Evolutionary conservation across 2,113 vertebrate species (phyloP).

Genomic region (Panurus biarmicus): DNA sequence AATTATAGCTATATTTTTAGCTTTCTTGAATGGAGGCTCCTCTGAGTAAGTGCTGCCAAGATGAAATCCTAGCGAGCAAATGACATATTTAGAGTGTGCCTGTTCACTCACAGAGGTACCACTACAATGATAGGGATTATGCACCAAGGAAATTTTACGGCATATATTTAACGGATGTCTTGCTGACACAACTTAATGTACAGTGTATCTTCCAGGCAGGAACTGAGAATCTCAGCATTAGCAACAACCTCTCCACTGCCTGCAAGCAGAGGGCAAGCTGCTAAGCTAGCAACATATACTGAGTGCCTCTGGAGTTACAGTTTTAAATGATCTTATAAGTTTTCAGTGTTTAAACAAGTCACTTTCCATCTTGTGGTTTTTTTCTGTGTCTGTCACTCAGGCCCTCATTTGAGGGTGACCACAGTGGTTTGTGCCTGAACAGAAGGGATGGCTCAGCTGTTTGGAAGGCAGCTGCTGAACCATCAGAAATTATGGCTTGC

Average conservation of each 20-base stretch:
- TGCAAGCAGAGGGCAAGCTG: background rate
- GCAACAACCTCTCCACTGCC: background rate
- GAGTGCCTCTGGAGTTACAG: background rate
- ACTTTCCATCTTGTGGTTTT: background rate
- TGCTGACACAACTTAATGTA: background rate
- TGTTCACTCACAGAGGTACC: background rate
- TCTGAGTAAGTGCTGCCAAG: background rate
- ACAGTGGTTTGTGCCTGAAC: background rate
- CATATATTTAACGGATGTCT: background rate
- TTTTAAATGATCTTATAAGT: background rate
- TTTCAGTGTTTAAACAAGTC: background rate
- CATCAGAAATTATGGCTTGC: slow-evolving; percentile 28
- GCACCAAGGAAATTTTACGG: background rate
- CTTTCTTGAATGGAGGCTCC: background rate
- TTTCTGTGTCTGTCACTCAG: fast-evolving
- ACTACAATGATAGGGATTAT: background rate
- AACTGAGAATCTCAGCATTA: background rate
- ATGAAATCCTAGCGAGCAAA: background rate
- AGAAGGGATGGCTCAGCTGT: slow-evolving; percentile 55
- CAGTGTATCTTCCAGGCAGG: background rate
- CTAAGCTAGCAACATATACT: background rate
- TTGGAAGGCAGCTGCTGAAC: slow-evolving; percentile 43
- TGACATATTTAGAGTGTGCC: background rate
- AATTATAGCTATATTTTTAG: slow-evolving; percentile 3
- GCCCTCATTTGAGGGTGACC: background rate